phyloP scores from a whole-genome alignment of 2,797 vertebrate species.

The Bufotes viridis region DNA sequence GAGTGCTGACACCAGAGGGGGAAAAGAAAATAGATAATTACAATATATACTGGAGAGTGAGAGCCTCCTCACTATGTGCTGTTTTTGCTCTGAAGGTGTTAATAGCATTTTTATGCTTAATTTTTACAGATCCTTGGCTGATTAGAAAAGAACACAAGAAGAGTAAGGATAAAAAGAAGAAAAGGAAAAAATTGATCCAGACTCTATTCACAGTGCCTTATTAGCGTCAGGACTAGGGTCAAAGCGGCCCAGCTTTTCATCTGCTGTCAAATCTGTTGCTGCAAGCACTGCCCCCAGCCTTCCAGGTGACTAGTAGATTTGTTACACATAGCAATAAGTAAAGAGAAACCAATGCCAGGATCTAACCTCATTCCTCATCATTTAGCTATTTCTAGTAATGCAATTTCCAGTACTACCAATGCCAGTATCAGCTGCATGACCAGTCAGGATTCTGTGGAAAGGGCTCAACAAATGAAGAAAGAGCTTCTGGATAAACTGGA shows the following conservation, averaged over 20 bases:
- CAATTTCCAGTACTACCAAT: constrained; percentile 67
- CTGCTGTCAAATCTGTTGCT: constrained; percentile 77
- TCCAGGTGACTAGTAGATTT: constrained; percentile 68
- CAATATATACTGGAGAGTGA: no score
- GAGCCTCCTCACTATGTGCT: no score
- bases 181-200: constrained; percentile 93
- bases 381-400: constrained; percentile 68
- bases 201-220: constrained; percentile 99
- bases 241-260: constrained; percentile 89
- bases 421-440: constrained; percentile 84
- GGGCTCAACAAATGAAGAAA: constrained; percentile 94
- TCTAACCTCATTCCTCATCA: background rate
- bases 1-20: no score
- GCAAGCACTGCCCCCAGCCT: constrained; percentile 70
- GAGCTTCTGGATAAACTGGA: constrained; percentile 91
- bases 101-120: background rate
- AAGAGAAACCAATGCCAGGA: background rate
- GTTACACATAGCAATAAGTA: background rate
- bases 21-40: no score
- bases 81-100: background rate
- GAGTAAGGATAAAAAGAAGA: constrained; percentile 89
- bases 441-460: constrained; percentile 95
- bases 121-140: constrained; percentile 90
- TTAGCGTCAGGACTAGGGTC: constrained; percentile 96
- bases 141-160: constrained; percentile 98